These are phyloP conservation scores for Aphelenchoides fujianensis DNA, from an alignment of 1,140 invertebrate species.

Conservation along the genomic window DNA sequence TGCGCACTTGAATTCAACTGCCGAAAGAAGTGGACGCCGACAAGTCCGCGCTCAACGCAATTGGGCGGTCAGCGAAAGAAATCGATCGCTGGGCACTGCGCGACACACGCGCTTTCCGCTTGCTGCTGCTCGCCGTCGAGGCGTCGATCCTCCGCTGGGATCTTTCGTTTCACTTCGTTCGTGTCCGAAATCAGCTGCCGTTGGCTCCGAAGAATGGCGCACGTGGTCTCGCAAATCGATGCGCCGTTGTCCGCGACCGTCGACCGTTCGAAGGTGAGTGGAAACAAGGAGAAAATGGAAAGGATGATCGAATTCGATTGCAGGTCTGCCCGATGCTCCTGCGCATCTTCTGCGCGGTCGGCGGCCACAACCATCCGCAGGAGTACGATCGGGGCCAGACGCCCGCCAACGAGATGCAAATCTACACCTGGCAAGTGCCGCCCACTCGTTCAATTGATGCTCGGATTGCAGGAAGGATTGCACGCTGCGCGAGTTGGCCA, in stretches of 20 bases:
- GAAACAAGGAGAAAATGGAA: constrained; percentile 54
- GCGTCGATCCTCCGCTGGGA: background rate
- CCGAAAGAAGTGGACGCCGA: too few species aligned
- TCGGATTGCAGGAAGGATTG: too few species aligned
- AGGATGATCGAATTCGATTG: constrained; percentile 6
- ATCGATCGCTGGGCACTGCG: background rate
- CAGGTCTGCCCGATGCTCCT: constrained; percentile 91
- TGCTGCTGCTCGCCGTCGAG: background rate
- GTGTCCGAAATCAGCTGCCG: background rate
- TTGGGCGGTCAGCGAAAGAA: too few species aligned
- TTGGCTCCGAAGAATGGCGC: constrained; percentile 26
- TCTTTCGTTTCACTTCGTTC: background rate
- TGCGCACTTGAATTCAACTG: too few species aligned
- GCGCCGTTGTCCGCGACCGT: too few species aligned
- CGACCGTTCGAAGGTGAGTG: constrained; percentile 54
- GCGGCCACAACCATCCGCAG: constrained; percentile 82
- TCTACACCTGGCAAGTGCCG: constrained; percentile 92
- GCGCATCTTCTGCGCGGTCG: constrained; percentile 84
- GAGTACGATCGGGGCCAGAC: constrained; percentile 86
- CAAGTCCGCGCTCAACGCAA: too few species aligned
- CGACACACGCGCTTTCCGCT: background rate
- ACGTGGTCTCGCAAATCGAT: constrained; percentile 55
- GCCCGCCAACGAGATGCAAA: constrained; percentile 85
- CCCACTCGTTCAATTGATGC: constrained; percentile 25
- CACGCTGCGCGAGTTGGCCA: constrained; percentile 87